Evolutionary conservation across 2,888 invertebrate species (phyloP), one percentile per base, ranked within the genome.

Genomic region (Ophion ellenae): DNA sequence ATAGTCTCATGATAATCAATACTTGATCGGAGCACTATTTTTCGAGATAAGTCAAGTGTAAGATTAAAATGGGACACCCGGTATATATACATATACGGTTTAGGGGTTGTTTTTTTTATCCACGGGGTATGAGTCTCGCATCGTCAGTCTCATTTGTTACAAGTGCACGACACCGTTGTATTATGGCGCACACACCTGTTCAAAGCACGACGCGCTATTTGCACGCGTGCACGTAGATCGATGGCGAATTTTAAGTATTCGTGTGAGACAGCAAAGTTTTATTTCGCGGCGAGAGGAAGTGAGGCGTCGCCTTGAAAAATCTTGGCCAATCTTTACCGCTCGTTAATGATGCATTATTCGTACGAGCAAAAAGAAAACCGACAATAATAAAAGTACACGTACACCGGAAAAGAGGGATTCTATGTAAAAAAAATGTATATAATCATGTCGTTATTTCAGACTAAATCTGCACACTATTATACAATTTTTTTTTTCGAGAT

Each of bases 161-260:
- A 73, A 66, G 59, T 66, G 36, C 71, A 66, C 66, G 61, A 79
- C 75, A 76, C 59, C 75, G 47, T 53, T 57, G 59, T 69, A 61
- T 59, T 53, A 32, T 9, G 32, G 36, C 28, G 28, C 4, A 66
- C 45, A 40, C 57, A 24, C 20, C 14, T 64, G 57, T 63, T 53
- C 40, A 14, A 0, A 17, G 32, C 70, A 63, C 14, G 63, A 63
- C 66, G 14, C 67, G 47, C 66, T 17, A 67, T 59, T 28, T 45
- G 67, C 36, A 63, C 53, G 57, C 24, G 70, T 64, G 57, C 67
- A 45, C 63, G 57, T 69, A 80, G 73, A 86, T 86, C 83, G 85
- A 83, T 86, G 63, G 75, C 71, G 80, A 80, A 85, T 85, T 70
- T 83, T 80, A 85, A 82, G 76, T 73, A 80, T 83, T 83, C 71